Percentiles rank a stretch among this genome's conserved stretches.
phyloP scores from a whole-genome alignment of 2,797 vertebrate species.

The Pyrocephalus nanus region DNA sequence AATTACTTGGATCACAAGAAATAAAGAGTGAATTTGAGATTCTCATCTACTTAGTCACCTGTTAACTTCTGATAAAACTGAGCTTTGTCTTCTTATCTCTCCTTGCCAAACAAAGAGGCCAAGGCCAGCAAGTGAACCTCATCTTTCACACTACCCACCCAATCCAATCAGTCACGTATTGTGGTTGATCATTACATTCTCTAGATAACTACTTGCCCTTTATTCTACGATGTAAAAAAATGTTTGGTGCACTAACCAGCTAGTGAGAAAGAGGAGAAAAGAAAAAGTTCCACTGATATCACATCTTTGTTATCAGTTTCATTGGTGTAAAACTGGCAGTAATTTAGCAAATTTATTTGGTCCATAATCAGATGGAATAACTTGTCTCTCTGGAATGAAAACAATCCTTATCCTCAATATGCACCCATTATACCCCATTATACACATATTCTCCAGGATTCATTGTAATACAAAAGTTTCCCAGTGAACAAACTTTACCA shows the following conservation, averaged over 20 bases:
- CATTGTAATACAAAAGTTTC: not conserved
- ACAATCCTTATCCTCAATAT: not conserved
- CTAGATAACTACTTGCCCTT: constrained; percentile 11
- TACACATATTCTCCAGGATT: not conserved
- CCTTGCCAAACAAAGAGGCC: constrained; percentile 48
- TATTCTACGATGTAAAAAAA: not conserved
- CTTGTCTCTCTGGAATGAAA: not conserved
- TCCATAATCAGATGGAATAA: not conserved
- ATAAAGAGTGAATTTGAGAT: constrained; percentile 11
- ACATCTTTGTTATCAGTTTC: not conserved
- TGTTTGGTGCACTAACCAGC: not conserved
- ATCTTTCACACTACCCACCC: constrained; percentile 33
- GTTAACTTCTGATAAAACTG: constrained; percentile 50
- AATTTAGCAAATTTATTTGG: not conserved
- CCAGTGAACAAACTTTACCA: not conserved
- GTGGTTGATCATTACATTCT: constrained; percentile 64
- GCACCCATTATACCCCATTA: not conserved
- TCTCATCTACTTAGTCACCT: constrained; percentile 7
- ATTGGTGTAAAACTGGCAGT: not conserved
- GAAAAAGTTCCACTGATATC: not conserved
- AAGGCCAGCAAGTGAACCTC: constrained; percentile 64
- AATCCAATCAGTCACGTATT: constrained; percentile 64
- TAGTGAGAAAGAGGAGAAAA: not conserved
- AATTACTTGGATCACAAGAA: constrained; percentile 8
- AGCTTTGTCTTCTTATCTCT: constrained; percentile 55